Conservation (phyloP, 1,140 invertebrate genomes). For the Drosophila equinoxialis region DNA sequence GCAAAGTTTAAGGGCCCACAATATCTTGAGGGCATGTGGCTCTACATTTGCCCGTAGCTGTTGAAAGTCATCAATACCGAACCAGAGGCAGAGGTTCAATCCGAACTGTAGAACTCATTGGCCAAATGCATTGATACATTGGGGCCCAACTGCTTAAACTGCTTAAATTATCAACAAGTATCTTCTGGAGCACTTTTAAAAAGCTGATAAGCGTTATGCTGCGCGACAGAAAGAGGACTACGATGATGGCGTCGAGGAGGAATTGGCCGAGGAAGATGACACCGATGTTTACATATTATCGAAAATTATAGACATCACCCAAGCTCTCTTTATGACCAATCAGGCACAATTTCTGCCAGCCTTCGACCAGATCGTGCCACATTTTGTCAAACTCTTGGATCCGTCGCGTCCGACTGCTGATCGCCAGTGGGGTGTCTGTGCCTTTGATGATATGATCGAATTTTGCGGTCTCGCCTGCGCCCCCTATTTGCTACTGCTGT, state of each 20-base stretch:
- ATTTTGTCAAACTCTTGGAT: conserved; percentile 93
- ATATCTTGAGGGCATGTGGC: conserved; percentile 95
- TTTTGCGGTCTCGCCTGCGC: conserved; percentile 89
- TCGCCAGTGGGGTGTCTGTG: conserved; percentile 98
- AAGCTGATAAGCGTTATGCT: conserved; percentile 91
- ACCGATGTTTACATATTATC: conserved; percentile 96
- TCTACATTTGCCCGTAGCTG: conserved; percentile 94
- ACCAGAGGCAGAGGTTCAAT: conserved; percentile 95
- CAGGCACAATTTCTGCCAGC: conserved; percentile 93
- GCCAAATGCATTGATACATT: conserved; percentile 97
- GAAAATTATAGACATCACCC: conserved; percentile 96
- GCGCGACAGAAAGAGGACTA: conserved; percentile 98
- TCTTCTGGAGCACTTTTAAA: conserved; percentile 95
- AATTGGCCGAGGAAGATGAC: conserved; percentile 95
- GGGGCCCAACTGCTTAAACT: conserved; percentile 93
- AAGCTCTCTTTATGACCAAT: conserved; percentile 94
- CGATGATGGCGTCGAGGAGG: conserved; percentile 97
- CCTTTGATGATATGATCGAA: conserved; percentile 97
- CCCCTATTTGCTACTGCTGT: conserved; percentile 95
- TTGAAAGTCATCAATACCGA: conserved; percentile 96
- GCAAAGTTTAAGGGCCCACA: conserved; percentile 92
- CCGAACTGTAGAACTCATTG: conserved; percentile 94
- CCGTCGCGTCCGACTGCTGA: conserved; percentile 94
- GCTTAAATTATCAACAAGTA: conserved; percentile 94
- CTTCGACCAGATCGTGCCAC: conserved; percentile 94